Evolutionary conservation across 2,888 invertebrate species (phyloP), one percentile per base, ranked within the genome.

Genomic region (Drosophila vallismaia): DNA sequence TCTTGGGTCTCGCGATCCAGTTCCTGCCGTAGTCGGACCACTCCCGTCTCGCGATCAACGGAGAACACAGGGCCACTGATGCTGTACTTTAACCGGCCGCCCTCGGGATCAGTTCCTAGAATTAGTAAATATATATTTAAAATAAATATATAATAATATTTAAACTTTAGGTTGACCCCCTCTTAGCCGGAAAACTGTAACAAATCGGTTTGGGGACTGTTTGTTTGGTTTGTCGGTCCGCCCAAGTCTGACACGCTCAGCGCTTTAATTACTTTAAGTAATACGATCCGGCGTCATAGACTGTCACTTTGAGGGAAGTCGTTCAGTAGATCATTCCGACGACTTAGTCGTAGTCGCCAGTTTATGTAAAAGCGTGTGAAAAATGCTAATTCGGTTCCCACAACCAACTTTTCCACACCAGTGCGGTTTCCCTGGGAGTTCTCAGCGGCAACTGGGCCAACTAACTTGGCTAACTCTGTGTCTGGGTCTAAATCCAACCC

Each of bases 61-160:
- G 94, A 94, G 88, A 96, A 95, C 86, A 95, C 94, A 89, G 96
- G 96, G 0, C 96, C 96, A 44, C 95, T 95, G 92, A 96, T 96
- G 48, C 96, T 96, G 89, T 96, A 96, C 70, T 94, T 93, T 3
- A 96, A 92, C 28, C 92, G 93, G 0, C 95, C 94, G 52, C 94
- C 95, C 88, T 96, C 96, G 1, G 96, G 96, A 88, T 96, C 96
- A 42, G 93, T 91, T 44, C 95, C 95, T 94, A 90, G 4, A 36
- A 12, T 12, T 2, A 28, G 28, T 3, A 44, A 19, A 24, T 4
- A 24, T 5, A 44, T 19, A 44, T 24, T 44, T 19, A 2, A 19
- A 19, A 19, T 1, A 19, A 19, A 19, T 19, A 19, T 1, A 19
- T 19, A 19, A 19, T 19, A 19, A 19, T 2, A 19, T 19, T 19